Evolutionary conservation across 30 jellyfish, hydroid and myxozoan genomes (phyloP).

Genomic region (Chrysaora quinquecirrha): DNA sequence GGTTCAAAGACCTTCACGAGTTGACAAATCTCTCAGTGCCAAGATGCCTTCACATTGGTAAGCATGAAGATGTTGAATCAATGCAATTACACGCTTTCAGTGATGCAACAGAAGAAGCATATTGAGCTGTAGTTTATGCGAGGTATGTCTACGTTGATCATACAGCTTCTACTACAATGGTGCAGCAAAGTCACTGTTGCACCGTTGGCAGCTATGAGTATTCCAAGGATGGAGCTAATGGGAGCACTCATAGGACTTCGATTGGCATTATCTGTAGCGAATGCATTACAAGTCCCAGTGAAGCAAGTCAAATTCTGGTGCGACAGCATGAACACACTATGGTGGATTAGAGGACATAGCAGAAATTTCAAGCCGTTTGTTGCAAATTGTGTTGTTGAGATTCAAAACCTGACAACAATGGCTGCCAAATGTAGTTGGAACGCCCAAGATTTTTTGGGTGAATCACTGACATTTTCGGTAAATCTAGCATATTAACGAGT

Average conservation of each 20-base stretch:
- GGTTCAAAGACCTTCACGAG: constrained; percentile 31
- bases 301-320: constrained; percentile 37
- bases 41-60: constrained; percentile 37
- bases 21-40: constrained; percentile 6
- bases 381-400: constrained; percentile 41
- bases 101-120: constrained; percentile 56
- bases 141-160: constrained; percentile 14
- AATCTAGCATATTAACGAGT: too few species aligned
- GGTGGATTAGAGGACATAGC: constrained; percentile 56
- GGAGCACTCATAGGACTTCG: constrained; percentile 40
- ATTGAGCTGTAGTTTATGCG: constrained; percentile 40
- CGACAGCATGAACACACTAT: constrained; percentile 51
- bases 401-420: constrained; percentile 31
- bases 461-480: too few species aligned
- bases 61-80: constrained; percentile 25
- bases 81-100: constrained; percentile 26
- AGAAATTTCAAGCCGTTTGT: constrained; percentile 52
- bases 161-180: background rate
- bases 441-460: too few species aligned
- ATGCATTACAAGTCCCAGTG: constrained; percentile 18
- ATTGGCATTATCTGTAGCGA: constrained; percentile 8
- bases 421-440: too few species aligned
- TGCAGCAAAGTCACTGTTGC: constrained; percentile 51
- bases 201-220: constrained; percentile 51
- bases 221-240: constrained; percentile 52